Evolutionary conservation across 2,797 vertebrate genomes (phyloP).

Genomic region (Telmatherina bonti): DNA sequence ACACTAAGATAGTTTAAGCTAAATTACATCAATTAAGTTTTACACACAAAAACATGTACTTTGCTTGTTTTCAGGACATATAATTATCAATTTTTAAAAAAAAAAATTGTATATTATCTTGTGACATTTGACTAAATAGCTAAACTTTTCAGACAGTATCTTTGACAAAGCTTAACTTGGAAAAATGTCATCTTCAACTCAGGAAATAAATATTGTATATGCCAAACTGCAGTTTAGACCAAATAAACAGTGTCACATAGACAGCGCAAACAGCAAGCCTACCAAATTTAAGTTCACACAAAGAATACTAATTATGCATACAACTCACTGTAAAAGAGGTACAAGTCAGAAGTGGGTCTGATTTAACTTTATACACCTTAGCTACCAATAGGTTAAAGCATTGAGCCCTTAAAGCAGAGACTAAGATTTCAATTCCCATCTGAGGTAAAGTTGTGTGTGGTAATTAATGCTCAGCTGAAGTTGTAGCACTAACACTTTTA

Average conservation of each 20-base stretch:
- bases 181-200: no score
- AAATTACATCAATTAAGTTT: no score
- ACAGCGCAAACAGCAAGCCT: background rate
- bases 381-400: constrained; percentile 69
- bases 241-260: no score
- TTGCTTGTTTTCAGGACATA: no score
- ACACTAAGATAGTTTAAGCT: no score
- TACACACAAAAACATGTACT: no score
- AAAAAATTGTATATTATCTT: background rate
- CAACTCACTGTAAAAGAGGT: background rate
- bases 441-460: background rate
- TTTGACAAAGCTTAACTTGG: no score
- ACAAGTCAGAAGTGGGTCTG: no score
- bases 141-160: background rate
- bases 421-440: constrained; percentile 73
- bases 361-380: background rate
- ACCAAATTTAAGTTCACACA: background rate
- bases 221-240: no score
- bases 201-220: no score
- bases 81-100: no score
- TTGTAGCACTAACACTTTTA: background rate
- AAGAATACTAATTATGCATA: background rate
- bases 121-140: background rate
- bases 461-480: background rate
- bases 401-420: constrained; percentile 55